A percentile compares a stretch with the other conserved stretches of the same genome.
Conservation (phyloP, 2,888 invertebrate species). For the Ectobius pallidus region DNA sequence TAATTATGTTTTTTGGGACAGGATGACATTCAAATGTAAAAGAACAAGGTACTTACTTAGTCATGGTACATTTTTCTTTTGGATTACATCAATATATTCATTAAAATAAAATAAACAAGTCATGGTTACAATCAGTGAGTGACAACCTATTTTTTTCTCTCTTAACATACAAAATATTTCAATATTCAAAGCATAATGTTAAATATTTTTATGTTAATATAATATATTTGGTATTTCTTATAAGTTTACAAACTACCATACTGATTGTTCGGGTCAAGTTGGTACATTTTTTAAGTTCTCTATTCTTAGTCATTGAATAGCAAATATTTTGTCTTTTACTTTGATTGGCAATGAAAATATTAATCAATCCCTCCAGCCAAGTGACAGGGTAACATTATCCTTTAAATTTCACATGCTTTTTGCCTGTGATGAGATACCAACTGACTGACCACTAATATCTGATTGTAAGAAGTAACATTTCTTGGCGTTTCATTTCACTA, state of each 20-base stretch:
- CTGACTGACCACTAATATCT: no score
- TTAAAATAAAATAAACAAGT: constrained; percentile 22
- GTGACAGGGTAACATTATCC: not conserved
- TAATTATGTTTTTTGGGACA: no score
- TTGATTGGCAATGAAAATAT: not conserved
- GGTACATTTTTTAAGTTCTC: no score
- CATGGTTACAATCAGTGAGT: constrained; percentile 7
- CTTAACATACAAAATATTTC: constrained; percentile 31
- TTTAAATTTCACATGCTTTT: not conserved
- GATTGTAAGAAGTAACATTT: no score
- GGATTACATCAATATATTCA: constrained; percentile 15
- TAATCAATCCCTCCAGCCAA: not conserved
- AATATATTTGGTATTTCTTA: constrained; percentile 23
- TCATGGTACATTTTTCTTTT: no score
- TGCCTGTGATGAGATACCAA: no score
- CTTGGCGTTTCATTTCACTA: no score
- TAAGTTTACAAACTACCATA: not conserved
- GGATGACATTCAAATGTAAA: no score
- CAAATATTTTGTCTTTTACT: not conserved
- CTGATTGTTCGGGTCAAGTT: no score
- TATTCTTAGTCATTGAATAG: not conserved
- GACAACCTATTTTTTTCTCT: not conserved
- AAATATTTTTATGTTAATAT: constrained; percentile 26
- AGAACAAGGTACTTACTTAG: no score
- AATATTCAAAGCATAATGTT: constrained; percentile 10